phyloP scores from a whole-genome alignment of 2,797 vertebrate genomes.

The Anisognathus igniventris region DNA sequence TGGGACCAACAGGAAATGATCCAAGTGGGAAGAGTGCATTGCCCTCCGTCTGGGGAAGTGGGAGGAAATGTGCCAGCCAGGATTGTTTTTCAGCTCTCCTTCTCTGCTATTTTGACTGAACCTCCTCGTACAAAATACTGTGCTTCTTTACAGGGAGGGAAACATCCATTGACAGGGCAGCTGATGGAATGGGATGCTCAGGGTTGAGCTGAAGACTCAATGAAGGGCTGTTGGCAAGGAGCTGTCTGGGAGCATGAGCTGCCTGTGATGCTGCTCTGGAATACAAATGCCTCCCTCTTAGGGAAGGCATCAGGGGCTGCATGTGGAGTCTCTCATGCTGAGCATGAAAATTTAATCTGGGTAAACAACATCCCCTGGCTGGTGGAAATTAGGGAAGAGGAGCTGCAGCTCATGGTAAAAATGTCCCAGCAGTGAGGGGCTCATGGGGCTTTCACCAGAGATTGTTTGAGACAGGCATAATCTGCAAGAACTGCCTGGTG shows the following conservation, averaged over 20 bases:
- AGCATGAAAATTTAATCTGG: background rate
- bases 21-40: background rate
- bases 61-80: background rate
- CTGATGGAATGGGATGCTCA: background rate
- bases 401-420: background rate
- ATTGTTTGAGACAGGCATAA: background rate
- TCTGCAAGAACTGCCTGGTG: background rate
- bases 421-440: background rate
- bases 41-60: background rate
- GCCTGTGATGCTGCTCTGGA: background rate
- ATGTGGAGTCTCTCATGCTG: background rate
- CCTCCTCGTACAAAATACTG: background rate
- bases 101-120: background rate
- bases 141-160: background rate
- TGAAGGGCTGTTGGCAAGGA: constrained; percentile 11
- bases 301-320: background rate
- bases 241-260: background rate
- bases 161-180: background rate
- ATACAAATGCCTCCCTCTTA: background rate
- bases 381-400: background rate
- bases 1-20: background rate
- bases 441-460: background rate
- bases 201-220: background rate
- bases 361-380: background rate
- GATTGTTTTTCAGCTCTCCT: background rate